phyloP scores from a whole-genome alignment of 1,140 invertebrate species.

The Ceratosolen fusciceps region DNA sequence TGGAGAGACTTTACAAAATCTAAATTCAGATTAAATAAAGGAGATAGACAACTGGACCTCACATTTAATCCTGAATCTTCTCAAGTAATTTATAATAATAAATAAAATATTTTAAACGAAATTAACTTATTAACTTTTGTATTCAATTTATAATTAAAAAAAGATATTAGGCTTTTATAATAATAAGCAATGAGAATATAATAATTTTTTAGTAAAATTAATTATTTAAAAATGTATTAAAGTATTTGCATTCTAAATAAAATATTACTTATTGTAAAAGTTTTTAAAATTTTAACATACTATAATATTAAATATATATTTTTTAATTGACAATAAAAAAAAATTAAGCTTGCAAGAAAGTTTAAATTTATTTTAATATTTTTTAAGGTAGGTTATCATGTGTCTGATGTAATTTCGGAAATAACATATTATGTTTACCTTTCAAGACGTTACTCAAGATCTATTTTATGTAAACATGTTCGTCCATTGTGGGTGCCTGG shows the following conservation, averaged over 20 bases:
- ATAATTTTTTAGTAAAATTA: too few species aligned
- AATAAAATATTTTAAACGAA: not conserved
- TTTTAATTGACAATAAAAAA: too few species aligned
- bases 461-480: slow-evolving; percentile 92
- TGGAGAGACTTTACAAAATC: slow-evolving; percentile 95
- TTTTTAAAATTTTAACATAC: too few species aligned
- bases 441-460: slow-evolving; percentile 83
- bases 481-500: slow-evolving; percentile 93
- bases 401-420: slow-evolving; percentile 95
- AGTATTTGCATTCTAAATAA: not conserved
- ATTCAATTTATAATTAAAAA: too few species aligned
- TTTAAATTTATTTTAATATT: slow-evolving; percentile 35
- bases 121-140: not conserved
- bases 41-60: slow-evolving; percentile 94
- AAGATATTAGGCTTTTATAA: too few species aligned
- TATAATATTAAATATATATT: too few species aligned
- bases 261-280: not conserved
- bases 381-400: slow-evolving; percentile 87
- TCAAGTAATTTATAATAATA: slow-evolving; percentile 67
- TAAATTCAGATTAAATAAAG: slow-evolving; percentile 97
- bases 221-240: not conserved
- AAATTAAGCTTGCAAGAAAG: not conserved
- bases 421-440: slow-evolving; percentile 98
- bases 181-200: too few species aligned
- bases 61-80: slow-evolving; percentile 79